Evolutionary conservation across 2,888 invertebrate genomes (phyloP).

Genomic region (Yponomeuta plumbellus): DNA sequence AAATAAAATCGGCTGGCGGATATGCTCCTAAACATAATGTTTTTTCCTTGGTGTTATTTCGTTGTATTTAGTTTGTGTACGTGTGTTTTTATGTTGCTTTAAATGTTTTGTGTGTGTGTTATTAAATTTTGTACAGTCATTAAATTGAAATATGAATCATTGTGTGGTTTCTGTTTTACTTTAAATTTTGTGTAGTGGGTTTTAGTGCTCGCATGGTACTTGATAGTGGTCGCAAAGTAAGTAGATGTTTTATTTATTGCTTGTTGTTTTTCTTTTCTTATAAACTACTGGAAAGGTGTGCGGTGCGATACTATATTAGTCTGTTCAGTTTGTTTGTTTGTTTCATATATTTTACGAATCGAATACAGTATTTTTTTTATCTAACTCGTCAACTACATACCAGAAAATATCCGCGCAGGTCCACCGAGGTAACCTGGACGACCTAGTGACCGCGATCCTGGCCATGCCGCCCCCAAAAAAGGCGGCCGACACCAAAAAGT

Average conservation of each 20-base stretch:
- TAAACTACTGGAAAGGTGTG: background rate
- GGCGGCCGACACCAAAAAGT: conserved; percentile 8
- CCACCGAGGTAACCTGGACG: conserved; percentile 75
- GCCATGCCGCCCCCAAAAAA: conserved; percentile 63
- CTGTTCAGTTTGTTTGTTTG: too few relatives aligned
- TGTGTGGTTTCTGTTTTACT: conserved; percentile 22
- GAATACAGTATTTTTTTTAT: too few relatives aligned
- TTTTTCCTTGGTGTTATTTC: background rate
- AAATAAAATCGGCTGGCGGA: too few relatives aligned
- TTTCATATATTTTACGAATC: too few relatives aligned
- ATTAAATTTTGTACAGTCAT: too few relatives aligned
- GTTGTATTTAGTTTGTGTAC: conserved; percentile 15
- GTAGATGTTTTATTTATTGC: conserved; percentile 25
- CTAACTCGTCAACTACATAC: too few relatives aligned
- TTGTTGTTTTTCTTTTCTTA: conserved; percentile 20
- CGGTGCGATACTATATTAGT: too few relatives aligned
- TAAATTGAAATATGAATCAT: too few relatives aligned
- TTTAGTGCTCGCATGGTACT: conserved; percentile 24
- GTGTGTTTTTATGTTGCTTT: conserved; percentile 25
- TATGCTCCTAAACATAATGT: too few relatives aligned
- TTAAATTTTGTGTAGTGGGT: conserved; percentile 23
- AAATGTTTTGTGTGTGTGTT: conserved; percentile 13
- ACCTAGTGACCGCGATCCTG: conserved; percentile 62
- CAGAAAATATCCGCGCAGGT: conserved; percentile 49
- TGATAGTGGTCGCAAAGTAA: conserved; percentile 28